These are phyloP conservation scores for Didymodactylos carnosus DNA, from an alignment of 2,888 invertebrate species.

Conservation along the genomic window DNA sequence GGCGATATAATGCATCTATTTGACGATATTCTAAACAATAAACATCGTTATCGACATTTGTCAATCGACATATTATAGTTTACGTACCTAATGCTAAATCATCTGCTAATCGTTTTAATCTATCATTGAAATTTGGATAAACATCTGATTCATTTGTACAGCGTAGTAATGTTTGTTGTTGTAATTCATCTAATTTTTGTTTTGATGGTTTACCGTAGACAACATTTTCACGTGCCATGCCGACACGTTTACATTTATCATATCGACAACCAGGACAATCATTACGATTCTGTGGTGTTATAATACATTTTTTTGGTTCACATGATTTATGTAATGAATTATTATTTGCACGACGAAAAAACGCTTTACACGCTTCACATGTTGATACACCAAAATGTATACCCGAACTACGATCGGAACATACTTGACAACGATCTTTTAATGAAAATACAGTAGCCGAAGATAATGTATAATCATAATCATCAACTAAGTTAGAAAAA, in stretches of 20 bases:
- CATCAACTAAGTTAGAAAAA: no score
- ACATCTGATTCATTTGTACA: no score
- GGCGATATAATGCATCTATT: background rate
- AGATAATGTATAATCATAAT: no score
- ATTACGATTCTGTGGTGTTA: background rate
- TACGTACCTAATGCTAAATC: no score
- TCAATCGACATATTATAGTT: no score
- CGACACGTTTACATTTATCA: background rate
- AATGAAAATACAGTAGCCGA: no score
- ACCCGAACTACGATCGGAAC: background rate
- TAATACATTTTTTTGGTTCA: background rate
- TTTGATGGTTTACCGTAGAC: background rate
- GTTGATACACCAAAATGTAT: background rate
- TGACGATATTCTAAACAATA: no score
- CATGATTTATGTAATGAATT: background rate
- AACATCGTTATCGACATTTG: no score
- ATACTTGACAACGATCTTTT: background rate
- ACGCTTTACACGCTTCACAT: slow-evolving; percentile 3
- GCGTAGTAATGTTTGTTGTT: no score
- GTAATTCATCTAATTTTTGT: background rate
- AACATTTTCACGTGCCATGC: background rate
- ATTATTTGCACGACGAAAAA: background rate
- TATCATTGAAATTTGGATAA: no score
- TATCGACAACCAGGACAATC: background rate
- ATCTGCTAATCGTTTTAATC: no score